These are phyloP conservation scores for Drosophila atroscutellata DNA, from an alignment of 2,888 invertebrate genomes.

Conservation along the genomic window DNA sequence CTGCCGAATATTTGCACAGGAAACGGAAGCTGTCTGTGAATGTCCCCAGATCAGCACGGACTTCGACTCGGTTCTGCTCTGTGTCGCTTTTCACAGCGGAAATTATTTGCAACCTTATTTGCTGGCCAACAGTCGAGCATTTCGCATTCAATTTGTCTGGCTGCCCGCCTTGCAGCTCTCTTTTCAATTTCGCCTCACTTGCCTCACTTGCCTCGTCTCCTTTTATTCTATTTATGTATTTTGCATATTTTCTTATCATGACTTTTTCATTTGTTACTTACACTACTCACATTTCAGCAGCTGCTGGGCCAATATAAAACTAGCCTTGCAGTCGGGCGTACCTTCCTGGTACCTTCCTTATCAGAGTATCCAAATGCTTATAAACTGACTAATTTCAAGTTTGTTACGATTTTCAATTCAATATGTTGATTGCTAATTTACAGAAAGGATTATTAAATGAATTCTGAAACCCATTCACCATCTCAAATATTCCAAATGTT, in stretches of 20 bases:
- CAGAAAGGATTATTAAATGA: too few relatives aligned
- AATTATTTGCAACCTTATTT: slow-evolving; percentile 68
- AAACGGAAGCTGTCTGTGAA: slow-evolving; percentile 54
- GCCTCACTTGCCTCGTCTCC: background rate
- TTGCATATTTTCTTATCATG: slow-evolving; percentile 19
- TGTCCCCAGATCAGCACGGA: slow-evolving; percentile 4
- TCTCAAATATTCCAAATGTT: too few relatives aligned
- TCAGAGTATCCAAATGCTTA: slow-evolving; percentile 1
- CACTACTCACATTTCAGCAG: slow-evolving; percentile 32
- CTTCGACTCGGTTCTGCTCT: slow-evolving; percentile 10
- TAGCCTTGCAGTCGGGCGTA: background rate
- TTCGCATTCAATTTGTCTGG: slow-evolving; percentile 43
- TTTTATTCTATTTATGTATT: slow-evolving; percentile 17
- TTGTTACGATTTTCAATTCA: too few relatives aligned
- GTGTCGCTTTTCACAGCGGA: slow-evolving; percentile 51
- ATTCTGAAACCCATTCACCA: too few relatives aligned
- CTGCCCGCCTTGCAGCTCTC: slow-evolving; percentile 14
- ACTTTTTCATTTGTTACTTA: slow-evolving; percentile 41
- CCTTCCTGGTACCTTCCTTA: background rate
- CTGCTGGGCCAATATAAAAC: slow-evolving; percentile 39
- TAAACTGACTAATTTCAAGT: slow-evolving; percentile 15
- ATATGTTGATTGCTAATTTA: too few relatives aligned
- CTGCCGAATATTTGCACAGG: slow-evolving; percentile 66
- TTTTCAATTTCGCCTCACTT: slow-evolving; percentile 23
- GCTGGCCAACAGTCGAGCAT: slow-evolving; percentile 50